Evolutionary conservation across 1,140 invertebrate species (phyloP).

Genomic region (Penaeus chinensis): DNA sequence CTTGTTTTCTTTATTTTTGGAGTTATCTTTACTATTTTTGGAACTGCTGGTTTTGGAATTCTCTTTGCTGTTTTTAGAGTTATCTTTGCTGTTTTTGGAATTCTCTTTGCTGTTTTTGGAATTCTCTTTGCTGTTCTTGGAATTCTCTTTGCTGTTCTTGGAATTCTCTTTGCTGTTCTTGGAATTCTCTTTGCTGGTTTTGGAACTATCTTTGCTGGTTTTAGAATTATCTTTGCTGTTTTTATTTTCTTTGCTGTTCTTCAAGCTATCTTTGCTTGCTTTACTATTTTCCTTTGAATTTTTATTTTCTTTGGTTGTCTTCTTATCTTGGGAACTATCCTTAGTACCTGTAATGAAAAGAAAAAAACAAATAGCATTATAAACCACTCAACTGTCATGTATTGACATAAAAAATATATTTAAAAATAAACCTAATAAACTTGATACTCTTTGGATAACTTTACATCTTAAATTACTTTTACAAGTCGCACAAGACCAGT

Average conservation of each 20-base stretch:
- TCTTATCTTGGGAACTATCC: constrained; percentile 27
- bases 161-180: background rate
- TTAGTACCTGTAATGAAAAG: constrained; percentile 21
- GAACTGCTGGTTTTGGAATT: too few species aligned
- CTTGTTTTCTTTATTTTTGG: constrained; percentile 24
- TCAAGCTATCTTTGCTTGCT: background rate
- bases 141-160: background rate
- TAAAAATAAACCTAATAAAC: too few species aligned
- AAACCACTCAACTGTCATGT: background rate
- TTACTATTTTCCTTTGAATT: background rate
- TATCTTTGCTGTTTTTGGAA: background rate
- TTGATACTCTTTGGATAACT: background rate
- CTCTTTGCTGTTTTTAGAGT: constrained; percentile 11
- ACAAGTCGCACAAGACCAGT: constrained; percentile 40
- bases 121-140: background rate
- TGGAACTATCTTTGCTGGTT: constrained; percentile 23
- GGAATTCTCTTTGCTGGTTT: constrained; percentile 21
- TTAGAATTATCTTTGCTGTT: background rate
- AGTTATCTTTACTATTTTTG: constrained; percentile 24
- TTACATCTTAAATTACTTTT: background rate
- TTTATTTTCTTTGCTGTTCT: constrained; percentile 8
- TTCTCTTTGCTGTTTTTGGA: background rate
- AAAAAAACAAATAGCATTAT: background rate
- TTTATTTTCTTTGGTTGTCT: constrained; percentile 16
- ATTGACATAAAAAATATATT: background rate